Evolutionary conservation across 2,888 invertebrate species (phyloP), one percentile per base, ranked within the genome.

Genomic region (Chrysolina americana): DNA sequence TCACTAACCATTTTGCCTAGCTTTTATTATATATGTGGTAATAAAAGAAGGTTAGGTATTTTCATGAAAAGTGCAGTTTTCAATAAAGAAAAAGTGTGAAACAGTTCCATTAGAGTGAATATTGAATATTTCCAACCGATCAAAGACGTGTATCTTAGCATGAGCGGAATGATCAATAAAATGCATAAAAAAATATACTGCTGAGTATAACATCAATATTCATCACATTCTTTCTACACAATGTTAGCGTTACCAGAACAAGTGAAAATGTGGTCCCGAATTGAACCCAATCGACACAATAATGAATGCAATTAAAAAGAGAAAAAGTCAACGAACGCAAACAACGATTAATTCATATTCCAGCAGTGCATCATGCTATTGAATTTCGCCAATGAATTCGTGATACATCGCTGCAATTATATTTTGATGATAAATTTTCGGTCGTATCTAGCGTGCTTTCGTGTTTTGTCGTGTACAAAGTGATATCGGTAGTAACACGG

Each of bases 381-480:
- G 62, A 62, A 70, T 73, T 73, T 59, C 69, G 56, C 68, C 68
- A 73, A 69, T 70, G 73, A 59, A 65, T 69, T 36, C 50, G 23
- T 80, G 83, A 79, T 81, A 79, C 79, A 83, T 81, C 76, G 82
- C 78, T 80, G 83, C 83, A 84, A 83, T 83, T 84, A 82, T 77
- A 83, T 81, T 83, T 65, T 78, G 82, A 80, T 81, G 81, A 85
- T 84, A 83, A 83, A 85, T 84, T 82, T 81, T 79, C 82, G 82
- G 81, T 83, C 81, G 82, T 83, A 84, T 83, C 82, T 80, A 79
- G 68, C 68, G 53, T 68, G 77, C 78, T 80, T 82, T 81, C 80
- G 77, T 76, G 79, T 81, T 82, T 81, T 82, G 81, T 79, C 79
- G 75, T 79, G 73, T 75, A 73, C 77, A 75, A 80, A 80, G 77